phyloP scores from a whole-genome alignment of 2,113 vertebrate species.

The Engraulis encrasicolus region DNA sequence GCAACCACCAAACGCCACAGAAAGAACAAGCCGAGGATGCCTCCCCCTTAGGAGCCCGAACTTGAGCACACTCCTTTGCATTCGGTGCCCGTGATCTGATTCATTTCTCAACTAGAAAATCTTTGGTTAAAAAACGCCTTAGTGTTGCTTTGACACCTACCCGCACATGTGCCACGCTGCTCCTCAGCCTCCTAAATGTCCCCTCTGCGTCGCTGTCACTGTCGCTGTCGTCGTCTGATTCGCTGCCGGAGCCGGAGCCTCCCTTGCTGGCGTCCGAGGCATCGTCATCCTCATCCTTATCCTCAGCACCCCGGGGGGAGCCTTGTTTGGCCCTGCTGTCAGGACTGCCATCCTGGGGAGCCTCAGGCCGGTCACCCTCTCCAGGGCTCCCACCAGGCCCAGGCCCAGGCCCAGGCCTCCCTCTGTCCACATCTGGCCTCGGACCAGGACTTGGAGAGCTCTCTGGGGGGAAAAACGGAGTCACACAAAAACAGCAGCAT shows the following conservation, averaged over 20 bases:
- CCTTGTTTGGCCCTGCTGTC: background rate
- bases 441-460: background rate
- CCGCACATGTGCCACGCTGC: conserved; percentile 75
- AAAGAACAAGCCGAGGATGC: no score
- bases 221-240: conserved; percentile 45
- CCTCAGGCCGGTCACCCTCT: background rate
- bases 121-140: no score
- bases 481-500: background rate
- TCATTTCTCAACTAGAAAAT: no score
- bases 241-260: background rate
- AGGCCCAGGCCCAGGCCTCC: no score
- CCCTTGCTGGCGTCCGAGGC: background rate
- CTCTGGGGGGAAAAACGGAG: background rate
- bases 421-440: background rate
- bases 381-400: background rate
- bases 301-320: background rate
- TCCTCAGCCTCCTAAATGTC: conserved; percentile 65
- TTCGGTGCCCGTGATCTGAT: no score
- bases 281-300: background rate
- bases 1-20: no score
- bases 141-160: conserved; percentile 64
- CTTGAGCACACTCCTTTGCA: no score
- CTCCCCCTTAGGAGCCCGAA: no score
- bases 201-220: conserved; percentile 60
- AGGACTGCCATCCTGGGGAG: background rate